phyloP scores from a whole-genome alignment of 1,140 invertebrate species.

The Elymnias hypermnestra region DNA sequence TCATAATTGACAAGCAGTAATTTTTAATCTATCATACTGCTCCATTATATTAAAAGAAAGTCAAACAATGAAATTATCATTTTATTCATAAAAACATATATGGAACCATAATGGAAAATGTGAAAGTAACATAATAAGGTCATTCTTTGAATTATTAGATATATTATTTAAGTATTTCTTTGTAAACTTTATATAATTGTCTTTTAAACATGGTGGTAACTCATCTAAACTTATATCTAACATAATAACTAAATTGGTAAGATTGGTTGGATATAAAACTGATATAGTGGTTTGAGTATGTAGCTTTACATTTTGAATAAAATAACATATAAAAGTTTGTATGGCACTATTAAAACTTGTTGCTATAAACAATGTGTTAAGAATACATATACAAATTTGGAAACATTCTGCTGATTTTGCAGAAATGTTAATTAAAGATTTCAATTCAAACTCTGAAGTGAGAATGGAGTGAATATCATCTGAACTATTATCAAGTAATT shows the following conservation, averaged over 20 bases:
- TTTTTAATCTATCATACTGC: background rate
- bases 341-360: constrained; percentile 40
- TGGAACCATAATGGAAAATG: constrained; percentile 61
- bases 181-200: constrained; percentile 27
- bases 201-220: constrained; percentile 23
- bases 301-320: constrained; percentile 37
- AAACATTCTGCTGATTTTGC: constrained; percentile 40
- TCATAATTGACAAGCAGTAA: too few relatives aligned
- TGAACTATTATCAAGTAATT: constrained; percentile 24
- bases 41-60: background rate
- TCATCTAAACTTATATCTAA: constrained; percentile 42
- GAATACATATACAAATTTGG: constrained; percentile 46
- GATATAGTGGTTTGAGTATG: constrained; percentile 25
- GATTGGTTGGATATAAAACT: constrained; percentile 36
- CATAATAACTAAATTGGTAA: constrained; percentile 37
- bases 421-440: constrained; percentile 35
- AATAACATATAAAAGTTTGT: constrained; percentile 35
- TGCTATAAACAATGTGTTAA: constrained; percentile 46
- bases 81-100: constrained; percentile 33
- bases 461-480: constrained; percentile 28
- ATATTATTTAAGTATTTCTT: constrained; percentile 34
- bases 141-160: constrained; percentile 34
- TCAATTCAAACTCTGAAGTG: constrained; percentile 21
- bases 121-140: constrained; percentile 50
- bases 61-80: background rate